Percentiles rank a stretch among this genome's conserved stretches.
Conservation (phyloP, 2,888 invertebrate genomes). For the Heteropelma amictum region DNA sequence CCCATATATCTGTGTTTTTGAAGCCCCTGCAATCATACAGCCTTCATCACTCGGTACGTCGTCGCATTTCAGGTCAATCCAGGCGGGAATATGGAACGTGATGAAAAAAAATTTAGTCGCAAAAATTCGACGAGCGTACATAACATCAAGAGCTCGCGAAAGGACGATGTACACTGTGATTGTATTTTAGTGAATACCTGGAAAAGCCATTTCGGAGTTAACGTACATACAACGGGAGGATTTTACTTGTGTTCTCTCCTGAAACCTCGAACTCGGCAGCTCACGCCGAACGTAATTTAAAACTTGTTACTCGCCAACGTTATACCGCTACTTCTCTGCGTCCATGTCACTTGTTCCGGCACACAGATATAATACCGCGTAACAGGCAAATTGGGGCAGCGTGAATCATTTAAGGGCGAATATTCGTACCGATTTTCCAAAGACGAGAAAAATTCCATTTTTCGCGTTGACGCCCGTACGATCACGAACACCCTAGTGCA, state of each 20-base stretch:
- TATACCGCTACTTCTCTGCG: not conserved
- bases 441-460: no score
- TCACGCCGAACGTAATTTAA: conserved; percentile 64
- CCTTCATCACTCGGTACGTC: conserved; percentile 16
- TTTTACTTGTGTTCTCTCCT: not conserved
- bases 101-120: not conserved
- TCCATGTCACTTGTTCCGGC: no score
- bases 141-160: not conserved
- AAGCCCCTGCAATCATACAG: conserved; percentile 33
- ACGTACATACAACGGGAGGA: not conserved
- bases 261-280: conserved; percentile 1
- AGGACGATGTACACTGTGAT: not conserved
- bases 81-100: conserved; percentile 11
- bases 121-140: not conserved
- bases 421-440: no score
- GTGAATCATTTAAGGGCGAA: no score
- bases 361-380: no score
- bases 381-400: no score
- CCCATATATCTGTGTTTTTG: conserved; percentile 48
- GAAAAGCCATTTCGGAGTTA: conserved; percentile 19
- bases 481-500: no score
- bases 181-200: conserved; percentile 36
- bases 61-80: conserved; percentile 17
- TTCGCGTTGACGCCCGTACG: no score
- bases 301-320: conserved; percentile 49